Conservation (phyloP, 2,113 vertebrate species). For the Poeciliopsis occidentalis region DNA sequence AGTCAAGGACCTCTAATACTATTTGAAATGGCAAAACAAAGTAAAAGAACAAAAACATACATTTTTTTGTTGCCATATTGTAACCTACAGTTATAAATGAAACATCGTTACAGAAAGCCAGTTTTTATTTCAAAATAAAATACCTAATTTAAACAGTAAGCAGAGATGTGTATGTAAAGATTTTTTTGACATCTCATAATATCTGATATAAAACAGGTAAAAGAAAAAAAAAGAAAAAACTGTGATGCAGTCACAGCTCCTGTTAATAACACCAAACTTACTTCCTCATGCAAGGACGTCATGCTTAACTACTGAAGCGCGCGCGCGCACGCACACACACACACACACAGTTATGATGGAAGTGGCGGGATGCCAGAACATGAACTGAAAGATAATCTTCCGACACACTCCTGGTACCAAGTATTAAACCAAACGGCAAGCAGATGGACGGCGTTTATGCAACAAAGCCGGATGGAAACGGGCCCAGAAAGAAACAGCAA, state of each 20-base stretch:
- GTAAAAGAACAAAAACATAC: neutral
- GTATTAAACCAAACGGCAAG: constrained; percentile 15
- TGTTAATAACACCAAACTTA: neutral
- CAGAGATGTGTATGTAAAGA: neutral
- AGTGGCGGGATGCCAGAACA: constrained; percentile 43
- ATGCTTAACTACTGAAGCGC: no score
- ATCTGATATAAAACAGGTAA: no score
- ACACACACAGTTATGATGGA: neutral
- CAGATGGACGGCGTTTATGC: neutral
- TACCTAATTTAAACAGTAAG: no score
- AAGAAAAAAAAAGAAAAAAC: no score
- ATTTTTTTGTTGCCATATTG: neutral
- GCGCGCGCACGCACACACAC: neutral
- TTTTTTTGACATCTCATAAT: no score
- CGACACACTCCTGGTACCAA: constrained; percentile 6
- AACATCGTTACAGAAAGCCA: no score
- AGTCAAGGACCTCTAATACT: neutral
- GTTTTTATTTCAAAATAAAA: no score
- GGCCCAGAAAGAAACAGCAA: neutral
- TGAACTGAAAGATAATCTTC: constrained; percentile 7
- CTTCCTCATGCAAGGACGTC: neutral
- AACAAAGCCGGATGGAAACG: neutral
- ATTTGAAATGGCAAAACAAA: neutral
- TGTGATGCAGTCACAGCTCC: neutral
- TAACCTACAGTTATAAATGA: neutral